phyloP scores from a whole-genome alignment of 2,888 invertebrate species.

The Ennomos quercinarius region DNA sequence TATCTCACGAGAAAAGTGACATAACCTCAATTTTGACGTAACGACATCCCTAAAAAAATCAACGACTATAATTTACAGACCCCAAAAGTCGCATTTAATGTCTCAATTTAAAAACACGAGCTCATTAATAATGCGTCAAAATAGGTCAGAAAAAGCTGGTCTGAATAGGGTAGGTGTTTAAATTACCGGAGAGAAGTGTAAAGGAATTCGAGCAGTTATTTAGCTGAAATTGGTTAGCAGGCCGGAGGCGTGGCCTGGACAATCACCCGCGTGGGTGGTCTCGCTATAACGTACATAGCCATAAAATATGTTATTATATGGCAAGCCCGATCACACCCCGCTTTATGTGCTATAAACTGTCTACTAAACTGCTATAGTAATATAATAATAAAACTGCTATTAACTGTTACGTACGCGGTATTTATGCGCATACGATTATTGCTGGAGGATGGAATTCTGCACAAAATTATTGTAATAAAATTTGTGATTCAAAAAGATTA shows the following conservation, averaged over 20 bases:
- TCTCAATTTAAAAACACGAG: slow-evolving; percentile 27
- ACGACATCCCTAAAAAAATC: slow-evolving; percentile 30
- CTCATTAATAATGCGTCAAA: slow-evolving; percentile 23
- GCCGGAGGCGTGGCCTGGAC: slow-evolving; percentile 65
- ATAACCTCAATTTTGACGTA: slow-evolving; percentile 47
- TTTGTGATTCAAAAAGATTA: slow-evolving; percentile 17
- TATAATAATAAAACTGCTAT: slow-evolving; percentile 20
- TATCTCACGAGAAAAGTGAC: slow-evolving; percentile 55
- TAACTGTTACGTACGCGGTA: slow-evolving; percentile 39
- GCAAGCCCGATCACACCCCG: slow-evolving; percentile 67
- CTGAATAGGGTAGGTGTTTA: slow-evolving; percentile 56
- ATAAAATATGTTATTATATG: slow-evolving; percentile 70
- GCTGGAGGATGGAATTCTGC: slow-evolving; percentile 31
- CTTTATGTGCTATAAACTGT: slow-evolving; percentile 66
- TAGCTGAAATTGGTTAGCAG: slow-evolving; percentile 73
- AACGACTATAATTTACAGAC: slow-evolving; percentile 12
- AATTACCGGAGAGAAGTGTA: slow-evolving; percentile 49
- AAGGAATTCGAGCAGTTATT: slow-evolving; percentile 44
- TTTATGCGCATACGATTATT: slow-evolving; percentile 37
- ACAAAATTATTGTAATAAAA: slow-evolving; percentile 33
- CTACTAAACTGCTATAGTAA: slow-evolving; percentile 45
- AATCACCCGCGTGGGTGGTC: slow-evolving; percentile 76
- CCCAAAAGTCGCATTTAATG: slow-evolving; percentile 19
- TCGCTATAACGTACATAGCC: slow-evolving; percentile 57
- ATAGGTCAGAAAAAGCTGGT: slow-evolving; percentile 35